Evolutionary conservation across 2,113 vertebrate genomes (phyloP), one percentile per base, ranked within the genome.

Genomic region (Epinephelus cyanopodus): DNA sequence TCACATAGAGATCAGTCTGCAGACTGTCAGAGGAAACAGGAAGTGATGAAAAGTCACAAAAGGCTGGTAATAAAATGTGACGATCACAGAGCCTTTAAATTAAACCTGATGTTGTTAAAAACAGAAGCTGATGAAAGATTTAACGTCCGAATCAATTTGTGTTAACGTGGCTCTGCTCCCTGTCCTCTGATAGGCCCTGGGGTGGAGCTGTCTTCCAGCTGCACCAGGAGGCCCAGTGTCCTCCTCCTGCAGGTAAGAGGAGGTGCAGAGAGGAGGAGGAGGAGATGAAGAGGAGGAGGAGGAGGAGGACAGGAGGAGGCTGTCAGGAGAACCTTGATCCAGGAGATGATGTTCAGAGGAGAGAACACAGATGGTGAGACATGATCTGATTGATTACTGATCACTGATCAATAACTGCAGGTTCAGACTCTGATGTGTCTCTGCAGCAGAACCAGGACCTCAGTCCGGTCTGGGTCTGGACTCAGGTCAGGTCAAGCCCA

Each of bases 311-410:
- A 33, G 33, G 5, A 33, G 29, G 68, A 45, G 25, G 29, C 27
- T 29, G 17, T 33, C 33, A 81, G 37, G 84, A 86, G 67, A 81
- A 89, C 65, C 42, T 15, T 37, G 68, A 77, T 3, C 80, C 63
- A 61, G 18, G 1, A 78, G 54, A 69, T 0, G 3, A 14, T 10
- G 27, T 52, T 10, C 42, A 45, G 47, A 48, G 3, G 45, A 61
- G n/a, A 60, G 68, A 66, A 19, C 23, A 4, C 25, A 78, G 56
- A 48, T 0, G 27, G 87, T 86, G 54, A 83, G 42, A 45, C 42
- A 45, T 45, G 21, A 39, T 29, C 25, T 15, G 18, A 10, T 17
- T 70, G 67, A 18, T 27, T 73, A 10, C 8, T 47, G 19, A 64
- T 80, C 9, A 33, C 0, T 53, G n/a, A 56, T 76, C 12, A 23